Conservation (phyloP, 2,113 vertebrate genomes). For the Phylloscopus whistleri region DNA sequence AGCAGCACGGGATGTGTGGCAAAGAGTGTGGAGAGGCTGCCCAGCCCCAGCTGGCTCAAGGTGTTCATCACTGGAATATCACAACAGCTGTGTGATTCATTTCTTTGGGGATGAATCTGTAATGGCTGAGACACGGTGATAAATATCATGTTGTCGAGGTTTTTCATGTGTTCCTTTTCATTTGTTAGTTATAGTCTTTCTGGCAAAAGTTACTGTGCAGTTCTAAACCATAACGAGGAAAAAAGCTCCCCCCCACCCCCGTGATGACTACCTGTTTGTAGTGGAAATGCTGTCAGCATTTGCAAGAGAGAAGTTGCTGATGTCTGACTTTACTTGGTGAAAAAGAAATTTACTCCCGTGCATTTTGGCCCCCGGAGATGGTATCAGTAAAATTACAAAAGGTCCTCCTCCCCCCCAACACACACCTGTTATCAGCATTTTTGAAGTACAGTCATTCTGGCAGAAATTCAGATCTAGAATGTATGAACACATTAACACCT, state of each 20-base stretch:
- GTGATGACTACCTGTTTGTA: neutral
- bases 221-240: neutral
- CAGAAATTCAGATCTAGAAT: conserved; percentile 36
- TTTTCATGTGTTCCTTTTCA: neutral
- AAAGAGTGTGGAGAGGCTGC: neutral
- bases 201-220: neutral
- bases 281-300: neutral
- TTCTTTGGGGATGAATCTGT: neutral
- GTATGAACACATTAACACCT: conserved; percentile 41
- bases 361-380: neutral
- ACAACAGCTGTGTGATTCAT: neutral
- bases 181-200: neutral
- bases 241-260: neutral
- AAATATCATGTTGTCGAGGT: neutral
- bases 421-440: neutral
- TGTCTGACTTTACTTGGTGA: neutral
- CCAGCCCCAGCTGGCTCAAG: neutral
- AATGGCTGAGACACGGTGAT: neutral
- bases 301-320: neutral
- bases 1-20: neutral
- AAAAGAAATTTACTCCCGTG: neutral
- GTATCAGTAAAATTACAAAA: neutral
- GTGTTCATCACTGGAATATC: neutral
- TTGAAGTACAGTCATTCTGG: neutral
- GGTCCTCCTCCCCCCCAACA: rapidly evolving